phyloP scores from a whole-genome alignment of 2,113 vertebrate genomes.

The Oncorhynchus gorbuscha region DNA sequence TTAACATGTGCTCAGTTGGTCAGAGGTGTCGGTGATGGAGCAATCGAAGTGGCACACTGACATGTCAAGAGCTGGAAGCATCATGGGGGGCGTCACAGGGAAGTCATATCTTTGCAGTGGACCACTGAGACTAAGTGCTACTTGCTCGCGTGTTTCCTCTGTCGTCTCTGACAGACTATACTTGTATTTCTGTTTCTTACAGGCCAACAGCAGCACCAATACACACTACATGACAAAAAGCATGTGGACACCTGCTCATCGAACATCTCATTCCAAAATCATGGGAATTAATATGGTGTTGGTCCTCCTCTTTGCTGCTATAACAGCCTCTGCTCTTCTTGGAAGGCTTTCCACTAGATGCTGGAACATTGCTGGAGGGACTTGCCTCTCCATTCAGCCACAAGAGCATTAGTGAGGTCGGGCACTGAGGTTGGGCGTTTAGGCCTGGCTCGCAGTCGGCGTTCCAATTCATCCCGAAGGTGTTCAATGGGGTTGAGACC shows the following conservation, averaged over 20 bases:
- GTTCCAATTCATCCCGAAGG: no score
- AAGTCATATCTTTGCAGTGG: background rate
- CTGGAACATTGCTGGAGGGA: no score
- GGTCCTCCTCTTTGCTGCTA: no score
- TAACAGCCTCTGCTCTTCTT: no score
- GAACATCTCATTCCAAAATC: constrained; percentile 27
- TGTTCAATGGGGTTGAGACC: no score
- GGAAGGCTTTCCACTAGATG: no score
- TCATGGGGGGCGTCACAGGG: background rate
- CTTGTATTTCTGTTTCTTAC: constrained; percentile 51
- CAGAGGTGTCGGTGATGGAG: background rate
- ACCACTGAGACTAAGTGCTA: background rate
- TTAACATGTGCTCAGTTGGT: background rate
- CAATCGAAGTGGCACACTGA: background rate
- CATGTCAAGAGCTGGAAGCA: background rate
- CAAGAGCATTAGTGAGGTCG: no score
- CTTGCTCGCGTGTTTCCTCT: constrained; percentile 49
- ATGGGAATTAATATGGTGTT: background rate
- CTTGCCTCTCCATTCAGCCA: no score
- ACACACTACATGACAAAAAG: no score
- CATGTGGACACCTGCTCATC: no score
- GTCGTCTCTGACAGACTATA: constrained; percentile 57
- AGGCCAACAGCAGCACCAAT: constrained; percentile 36
- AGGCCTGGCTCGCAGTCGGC: no score
- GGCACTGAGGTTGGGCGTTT: no score